phyloP scores from a whole-genome alignment of 1,140 invertebrate genomes.

The Panagrolaimus sp. region DNA sequence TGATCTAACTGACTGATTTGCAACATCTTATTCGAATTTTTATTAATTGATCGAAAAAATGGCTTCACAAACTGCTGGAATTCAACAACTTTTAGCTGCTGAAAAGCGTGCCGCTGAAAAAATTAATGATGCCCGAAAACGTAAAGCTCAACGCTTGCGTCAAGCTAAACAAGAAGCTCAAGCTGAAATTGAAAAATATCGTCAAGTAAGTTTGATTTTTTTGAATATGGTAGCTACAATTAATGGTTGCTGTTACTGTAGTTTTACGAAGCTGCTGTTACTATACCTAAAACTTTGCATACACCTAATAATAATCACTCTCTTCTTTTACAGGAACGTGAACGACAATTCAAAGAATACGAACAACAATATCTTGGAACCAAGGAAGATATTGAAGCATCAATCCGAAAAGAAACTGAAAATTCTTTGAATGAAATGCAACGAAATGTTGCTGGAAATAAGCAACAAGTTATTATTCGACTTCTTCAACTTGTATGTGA shows the following conservation, averaged over 20 bases:
- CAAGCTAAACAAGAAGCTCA: constrained; percentile 99
- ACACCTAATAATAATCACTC: not conserved
- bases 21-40: not conserved
- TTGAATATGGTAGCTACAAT: not conserved
- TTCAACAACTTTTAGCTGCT: constrained; percentile 91
- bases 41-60: constrained; percentile 64
- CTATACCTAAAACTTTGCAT: constrained; percentile 18
- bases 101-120: constrained; percentile 98
- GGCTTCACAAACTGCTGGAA: constrained; percentile 98
- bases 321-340: constrained; percentile 52
- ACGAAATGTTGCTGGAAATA: constrained; percentile 47
- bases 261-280: not conserved
- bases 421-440: constrained; percentile 49
- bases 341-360: constrained; percentile 56
- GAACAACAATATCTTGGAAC: constrained; percentile 58
- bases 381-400: constrained; percentile 57
- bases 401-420: constrained; percentile 51
- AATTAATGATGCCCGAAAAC: constrained; percentile 92
- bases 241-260: not conserved
- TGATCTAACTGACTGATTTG: not conserved
- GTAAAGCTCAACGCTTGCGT: constrained; percentile 92
- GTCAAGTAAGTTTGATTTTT: constrained; percentile 70
- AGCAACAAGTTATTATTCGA: constrained; percentile 69
- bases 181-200: constrained; percentile 94
- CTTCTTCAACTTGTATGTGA: constrained; percentile 78